These are phyloP conservation scores for Monoplex corrugatus DNA, from an alignment of 2,888 invertebrate genomes.

Conservation along the genomic window DNA sequence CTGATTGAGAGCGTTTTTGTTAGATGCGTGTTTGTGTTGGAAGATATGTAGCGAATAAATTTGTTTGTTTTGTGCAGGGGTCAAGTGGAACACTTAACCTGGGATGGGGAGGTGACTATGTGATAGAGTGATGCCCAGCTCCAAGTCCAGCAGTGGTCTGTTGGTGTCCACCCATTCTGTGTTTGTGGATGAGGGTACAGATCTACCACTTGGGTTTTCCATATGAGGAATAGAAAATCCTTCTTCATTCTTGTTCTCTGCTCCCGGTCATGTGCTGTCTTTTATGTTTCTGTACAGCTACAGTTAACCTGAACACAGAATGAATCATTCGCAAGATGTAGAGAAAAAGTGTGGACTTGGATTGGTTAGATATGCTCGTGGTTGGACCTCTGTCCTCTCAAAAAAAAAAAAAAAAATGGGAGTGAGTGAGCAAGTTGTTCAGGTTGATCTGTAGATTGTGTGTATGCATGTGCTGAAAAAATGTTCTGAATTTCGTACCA, in stretches of 20 bases:
- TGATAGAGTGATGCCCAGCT: constrained; percentile 16
- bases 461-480: no score
- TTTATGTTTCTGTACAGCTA: neutral
- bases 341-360: neutral
- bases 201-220: neutral
- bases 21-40: no score
- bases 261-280: neutral
- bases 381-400: no score
- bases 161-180: neutral
- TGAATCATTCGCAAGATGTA: neutral
- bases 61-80: constrained; percentile 48
- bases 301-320: neutral
- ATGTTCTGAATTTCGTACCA: no score
- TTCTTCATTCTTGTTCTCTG: neutral
- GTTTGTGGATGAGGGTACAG: no score
- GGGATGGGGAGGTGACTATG: constrained; percentile 51
- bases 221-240: neutral
- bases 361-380: no score
- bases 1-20: no score
- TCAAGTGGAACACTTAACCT: constrained; percentile 47
- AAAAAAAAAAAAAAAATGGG: no score
- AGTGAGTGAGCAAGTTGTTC: no score
- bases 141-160: neutral
- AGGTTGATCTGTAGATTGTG: no score
- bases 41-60: no score